A percentile compares a stretch with the other conserved stretches of the same genome.
Evolutionary conservation across 2,113 vertebrate genomes (phyloP).

Genomic region (human): GRCh38 chr7:81704001-81704500

Average conservation of each 20-base stretch:
- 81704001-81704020: background rate
- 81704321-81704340: background rate
- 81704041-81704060: background rate
- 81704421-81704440: background rate
- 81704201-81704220: background rate
- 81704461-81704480: background rate
- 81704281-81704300: background rate
- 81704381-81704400: background rate
- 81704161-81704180: background rate
- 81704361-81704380: background rate
- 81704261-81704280: background rate
- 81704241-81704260: background rate
- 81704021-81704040: background rate
- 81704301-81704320: background rate
- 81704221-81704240: background rate
- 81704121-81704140: background rate
- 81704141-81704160: background rate
- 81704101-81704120: background rate
- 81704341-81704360: background rate
- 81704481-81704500: slow-evolving; percentile 38
- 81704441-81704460: background rate
- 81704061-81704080: background rate
- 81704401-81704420: background rate
- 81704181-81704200: background rate
- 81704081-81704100: background rate